Percentiles rank a stretch among this genome's conserved stretches.
Conservation (phyloP, 2,797 vertebrate species). For the Fratercula arctica region DNA sequence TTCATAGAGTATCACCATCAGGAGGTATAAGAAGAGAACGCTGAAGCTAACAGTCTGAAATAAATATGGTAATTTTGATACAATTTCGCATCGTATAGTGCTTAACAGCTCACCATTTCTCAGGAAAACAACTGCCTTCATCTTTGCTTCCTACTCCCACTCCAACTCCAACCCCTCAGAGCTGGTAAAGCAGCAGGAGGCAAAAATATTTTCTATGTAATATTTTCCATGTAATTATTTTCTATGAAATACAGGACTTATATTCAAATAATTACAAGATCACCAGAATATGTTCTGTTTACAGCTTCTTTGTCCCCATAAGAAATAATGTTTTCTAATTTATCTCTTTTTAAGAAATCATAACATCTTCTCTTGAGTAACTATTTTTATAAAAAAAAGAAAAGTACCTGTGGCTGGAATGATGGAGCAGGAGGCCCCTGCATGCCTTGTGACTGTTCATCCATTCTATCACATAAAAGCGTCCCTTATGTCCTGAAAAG, state of each 20-base stretch:
- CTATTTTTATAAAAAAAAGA: neutral
- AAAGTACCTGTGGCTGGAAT: constrained; percentile 89
- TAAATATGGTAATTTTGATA: neutral
- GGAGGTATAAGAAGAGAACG: neutral
- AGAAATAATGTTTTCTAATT: neutral
- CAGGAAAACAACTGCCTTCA: neutral
- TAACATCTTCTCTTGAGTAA: neutral
- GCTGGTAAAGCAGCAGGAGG: neutral
- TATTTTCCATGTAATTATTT: no score
- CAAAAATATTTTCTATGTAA: neutral
- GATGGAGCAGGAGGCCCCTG: constrained; percentile 84
- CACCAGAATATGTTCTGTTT: neutral
- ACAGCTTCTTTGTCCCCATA: neutral
- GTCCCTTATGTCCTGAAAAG: constrained; percentile 80
- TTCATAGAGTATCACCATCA: neutral
- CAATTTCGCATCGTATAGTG: neutral
- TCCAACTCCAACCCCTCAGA: neutral
- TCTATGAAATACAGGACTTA: neutral
- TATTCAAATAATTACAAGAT: constrained; percentile 5
- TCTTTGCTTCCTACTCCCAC: neutral
- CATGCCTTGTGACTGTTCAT: constrained; percentile 90
- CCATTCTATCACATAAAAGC: constrained; percentile 82
- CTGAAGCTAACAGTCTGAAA: neutral
- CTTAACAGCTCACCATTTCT: neutral
- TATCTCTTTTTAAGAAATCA: neutral